Conservation (phyloP, 2,113 vertebrate genomes). For the Urocolius indicus region DNA sequence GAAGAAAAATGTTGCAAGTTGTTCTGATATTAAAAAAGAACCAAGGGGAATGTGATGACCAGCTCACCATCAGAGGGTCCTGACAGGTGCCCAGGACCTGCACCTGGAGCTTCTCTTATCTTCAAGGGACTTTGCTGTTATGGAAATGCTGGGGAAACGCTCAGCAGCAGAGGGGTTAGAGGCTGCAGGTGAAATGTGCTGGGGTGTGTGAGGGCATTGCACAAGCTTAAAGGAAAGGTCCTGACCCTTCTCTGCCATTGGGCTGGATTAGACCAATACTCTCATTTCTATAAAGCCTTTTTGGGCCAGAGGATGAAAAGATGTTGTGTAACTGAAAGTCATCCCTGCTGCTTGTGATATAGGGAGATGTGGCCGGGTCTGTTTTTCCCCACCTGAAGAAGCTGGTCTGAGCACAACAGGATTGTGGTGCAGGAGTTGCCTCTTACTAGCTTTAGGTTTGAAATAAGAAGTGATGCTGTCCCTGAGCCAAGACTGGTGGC, state of each 20-base stretch:
- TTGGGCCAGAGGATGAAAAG: background rate
- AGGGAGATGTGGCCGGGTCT: background rate
- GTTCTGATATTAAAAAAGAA: background rate
- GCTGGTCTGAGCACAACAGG: rapidly evolving
- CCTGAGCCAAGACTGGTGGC: rapidly evolving
- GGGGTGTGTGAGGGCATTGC: background rate
- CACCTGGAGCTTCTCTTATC: background rate
- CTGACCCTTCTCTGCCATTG: background rate
- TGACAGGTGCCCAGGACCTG: background rate
- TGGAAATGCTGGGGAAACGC: rapidly evolving
- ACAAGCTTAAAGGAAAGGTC: too few relatives aligned
- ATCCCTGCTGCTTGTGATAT: background rate
- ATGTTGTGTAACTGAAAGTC: rapidly evolving
- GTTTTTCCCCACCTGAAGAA: rapidly evolving
- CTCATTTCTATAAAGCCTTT: background rate
- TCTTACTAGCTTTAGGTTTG: rapidly evolving
- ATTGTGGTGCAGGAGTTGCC: background rate
- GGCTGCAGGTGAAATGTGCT: background rate
- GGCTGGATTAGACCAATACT: too few relatives aligned
- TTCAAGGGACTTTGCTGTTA: background rate
- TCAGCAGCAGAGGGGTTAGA: background rate
- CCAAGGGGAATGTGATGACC: background rate
- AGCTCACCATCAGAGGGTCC: background rate
- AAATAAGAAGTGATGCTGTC: rapidly evolving
- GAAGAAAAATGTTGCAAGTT: background rate